These are phyloP conservation scores for Hartigia nigra DNA, from an alignment of 2,888 invertebrate genomes.

Conservation along the genomic window DNA sequence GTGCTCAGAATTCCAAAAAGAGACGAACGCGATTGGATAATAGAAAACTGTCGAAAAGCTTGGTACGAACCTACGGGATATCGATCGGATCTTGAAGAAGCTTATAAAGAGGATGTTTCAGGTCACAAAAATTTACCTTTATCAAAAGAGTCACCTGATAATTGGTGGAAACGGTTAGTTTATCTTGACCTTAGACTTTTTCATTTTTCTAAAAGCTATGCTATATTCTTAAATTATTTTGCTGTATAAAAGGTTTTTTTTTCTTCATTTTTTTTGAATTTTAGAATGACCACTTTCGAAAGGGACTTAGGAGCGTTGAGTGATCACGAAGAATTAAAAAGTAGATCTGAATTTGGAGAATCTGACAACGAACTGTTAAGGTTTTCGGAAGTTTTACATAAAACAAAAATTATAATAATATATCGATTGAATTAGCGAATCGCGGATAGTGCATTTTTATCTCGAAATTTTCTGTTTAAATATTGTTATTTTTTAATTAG, in stretches of 20 bases:
- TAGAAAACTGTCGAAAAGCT: conserved; percentile 72
- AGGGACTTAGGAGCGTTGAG: conserved; percentile 15
- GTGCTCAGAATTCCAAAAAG: conserved; percentile 67
- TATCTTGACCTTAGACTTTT: neutral
- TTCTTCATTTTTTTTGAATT: neutral
- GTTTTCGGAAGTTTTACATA: neutral
- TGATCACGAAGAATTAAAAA: neutral
- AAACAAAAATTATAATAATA: neutral
- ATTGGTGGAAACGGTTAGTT: conserved; percentile 69
- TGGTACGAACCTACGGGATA: conserved; percentile 71
- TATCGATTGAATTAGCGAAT: neutral
- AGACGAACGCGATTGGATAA: conserved; percentile 74
- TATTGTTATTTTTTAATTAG: conserved; percentile 12
- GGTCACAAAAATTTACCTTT: conserved; percentile 71
- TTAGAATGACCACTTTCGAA: conserved; percentile 36
- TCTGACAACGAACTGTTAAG: neutral
- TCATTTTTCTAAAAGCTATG: neutral
- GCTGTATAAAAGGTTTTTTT: neutral
- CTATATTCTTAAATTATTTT: neutral
- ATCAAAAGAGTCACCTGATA: conserved; percentile 76
- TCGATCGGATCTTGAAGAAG: conserved; percentile 68
- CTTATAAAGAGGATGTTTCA: conserved; percentile 70
- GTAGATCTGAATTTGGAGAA: neutral
- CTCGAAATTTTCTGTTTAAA: neutral
- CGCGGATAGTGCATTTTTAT: neutral